These are phyloP conservation scores for Malacosoma neustria DNA, from an alignment of 2,888 invertebrate genomes.

Conservation along the genomic window DNA sequence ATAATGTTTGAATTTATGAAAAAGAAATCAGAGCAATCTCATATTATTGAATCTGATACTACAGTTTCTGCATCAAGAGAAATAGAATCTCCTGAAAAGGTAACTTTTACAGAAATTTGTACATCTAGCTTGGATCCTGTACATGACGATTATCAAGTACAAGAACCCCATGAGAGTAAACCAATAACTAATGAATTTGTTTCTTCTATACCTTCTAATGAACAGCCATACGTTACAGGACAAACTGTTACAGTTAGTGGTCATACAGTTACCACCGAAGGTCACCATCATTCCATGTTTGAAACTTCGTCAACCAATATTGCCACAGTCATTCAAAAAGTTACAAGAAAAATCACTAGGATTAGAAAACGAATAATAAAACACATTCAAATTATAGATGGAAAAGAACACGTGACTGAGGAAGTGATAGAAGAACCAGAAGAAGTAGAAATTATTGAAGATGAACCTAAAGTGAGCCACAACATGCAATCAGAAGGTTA, in stretches of 20 bases:
- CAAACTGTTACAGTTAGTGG: conserved; percentile 5
- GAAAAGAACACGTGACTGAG: conserved; percentile 87
- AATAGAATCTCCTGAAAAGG: conserved; percentile 9
- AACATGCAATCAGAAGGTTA: conserved; percentile 38
- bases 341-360: conserved; percentile 82
- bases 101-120: conserved; percentile 24
- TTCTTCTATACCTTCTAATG: neutral
- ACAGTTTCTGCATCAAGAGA: conserved; percentile 11
- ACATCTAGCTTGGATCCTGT: conserved; percentile 13
- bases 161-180: conserved; percentile 34
- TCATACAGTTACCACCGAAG: conserved; percentile 20
- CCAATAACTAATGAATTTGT: conserved; percentile 2
- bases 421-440: conserved; percentile 91
- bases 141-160: conserved; percentile 26
- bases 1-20: conserved; percentile 37
- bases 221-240: neutral
- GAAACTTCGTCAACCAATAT: conserved; percentile 37
- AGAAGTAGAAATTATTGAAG: conserved; percentile 81
- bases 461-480: conserved; percentile 58
- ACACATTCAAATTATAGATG: conserved; percentile 85
- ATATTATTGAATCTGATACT: conserved; percentile 13
- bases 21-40: conserved; percentile 28
- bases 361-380: conserved; percentile 84
- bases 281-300: conserved; percentile 29
- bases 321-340: conserved; percentile 84